phyloP scores from a whole-genome alignment of 2,113 vertebrate species.

The Ovis aries region DNA sequence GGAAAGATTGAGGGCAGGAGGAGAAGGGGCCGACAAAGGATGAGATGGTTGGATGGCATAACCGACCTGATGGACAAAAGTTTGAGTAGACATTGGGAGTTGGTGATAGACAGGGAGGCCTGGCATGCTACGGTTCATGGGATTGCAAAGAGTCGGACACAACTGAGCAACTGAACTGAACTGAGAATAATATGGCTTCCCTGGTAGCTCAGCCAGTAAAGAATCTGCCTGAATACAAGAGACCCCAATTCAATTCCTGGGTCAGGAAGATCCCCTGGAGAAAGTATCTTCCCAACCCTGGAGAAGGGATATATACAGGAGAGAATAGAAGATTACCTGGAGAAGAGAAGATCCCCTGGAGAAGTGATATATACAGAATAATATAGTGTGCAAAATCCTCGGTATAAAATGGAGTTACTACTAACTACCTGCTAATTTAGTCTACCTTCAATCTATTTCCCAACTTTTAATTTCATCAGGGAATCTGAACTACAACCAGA shows the following conservation, averaged over 20 bases:
- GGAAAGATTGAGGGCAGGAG: neutral
- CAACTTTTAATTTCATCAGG: neutral
- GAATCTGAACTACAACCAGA: neutral
- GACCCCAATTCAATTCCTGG: neutral
- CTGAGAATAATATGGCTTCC: neutral
- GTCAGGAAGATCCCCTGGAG: neutral
- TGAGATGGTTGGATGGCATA: neutral
- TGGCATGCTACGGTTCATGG: neutral
- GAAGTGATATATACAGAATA: neutral
- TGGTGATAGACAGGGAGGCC: neutral
- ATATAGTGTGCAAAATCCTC: neutral
- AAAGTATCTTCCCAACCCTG: neutral
- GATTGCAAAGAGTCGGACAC: neutral
- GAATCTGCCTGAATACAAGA: neutral
- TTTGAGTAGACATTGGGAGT: neutral
- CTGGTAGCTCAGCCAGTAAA: neutral
- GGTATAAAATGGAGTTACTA: neutral
- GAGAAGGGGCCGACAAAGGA: neutral
- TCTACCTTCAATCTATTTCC: neutral
- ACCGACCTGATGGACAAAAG: neutral
- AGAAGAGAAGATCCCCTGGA: neutral
- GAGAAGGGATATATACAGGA: neutral
- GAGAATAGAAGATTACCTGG: neutral
- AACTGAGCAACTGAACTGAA: neutral
- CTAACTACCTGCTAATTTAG: neutral